These are phyloP conservation scores for Agrotis exclamationis DNA, from an alignment of 2,888 invertebrate genomes.

Conservation along the genomic window DNA sequence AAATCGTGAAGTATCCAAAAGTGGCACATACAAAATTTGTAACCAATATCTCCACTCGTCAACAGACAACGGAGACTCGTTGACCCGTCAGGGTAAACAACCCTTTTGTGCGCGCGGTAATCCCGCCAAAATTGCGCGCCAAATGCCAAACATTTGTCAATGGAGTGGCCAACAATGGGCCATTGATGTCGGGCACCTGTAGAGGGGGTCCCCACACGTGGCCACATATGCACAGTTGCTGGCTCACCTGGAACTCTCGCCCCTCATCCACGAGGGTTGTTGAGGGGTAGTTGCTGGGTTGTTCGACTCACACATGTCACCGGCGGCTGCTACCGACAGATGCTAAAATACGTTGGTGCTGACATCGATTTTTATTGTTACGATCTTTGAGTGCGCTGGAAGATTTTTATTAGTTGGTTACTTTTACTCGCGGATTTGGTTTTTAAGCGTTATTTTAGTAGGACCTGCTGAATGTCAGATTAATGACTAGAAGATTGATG, in stretches of 20 bases:
- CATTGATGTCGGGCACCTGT: constrained; percentile 88
- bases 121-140: constrained; percentile 86
- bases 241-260: constrained; percentile 88
- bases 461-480: not conserved
- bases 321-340: constrained; percentile 89
- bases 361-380: constrained; percentile 84
- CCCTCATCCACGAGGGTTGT: constrained; percentile 80
- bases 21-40: constrained; percentile 39
- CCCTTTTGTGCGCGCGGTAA: constrained; percentile 74
- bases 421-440: constrained; percentile 23
- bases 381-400: constrained; percentile 63
- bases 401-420: constrained; percentile 47
- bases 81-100: constrained; percentile 76
- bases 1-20: constrained; percentile 30
- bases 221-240: constrained; percentile 81
- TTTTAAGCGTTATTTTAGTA: not conserved
- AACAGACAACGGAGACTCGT: constrained; percentile 61
- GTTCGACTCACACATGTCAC: constrained; percentile 86
- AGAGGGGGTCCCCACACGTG: constrained; percentile 88
- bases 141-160: constrained; percentile 86
- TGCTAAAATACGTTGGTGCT: constrained; percentile 90
- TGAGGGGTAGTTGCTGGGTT: constrained; percentile 68
- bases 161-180: constrained; percentile 84
- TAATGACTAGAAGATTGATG: not conserved
- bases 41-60: constrained; percentile 55